Conservation (phyloP, 2,888 invertebrate species). For the Atrina japonica region DNA sequence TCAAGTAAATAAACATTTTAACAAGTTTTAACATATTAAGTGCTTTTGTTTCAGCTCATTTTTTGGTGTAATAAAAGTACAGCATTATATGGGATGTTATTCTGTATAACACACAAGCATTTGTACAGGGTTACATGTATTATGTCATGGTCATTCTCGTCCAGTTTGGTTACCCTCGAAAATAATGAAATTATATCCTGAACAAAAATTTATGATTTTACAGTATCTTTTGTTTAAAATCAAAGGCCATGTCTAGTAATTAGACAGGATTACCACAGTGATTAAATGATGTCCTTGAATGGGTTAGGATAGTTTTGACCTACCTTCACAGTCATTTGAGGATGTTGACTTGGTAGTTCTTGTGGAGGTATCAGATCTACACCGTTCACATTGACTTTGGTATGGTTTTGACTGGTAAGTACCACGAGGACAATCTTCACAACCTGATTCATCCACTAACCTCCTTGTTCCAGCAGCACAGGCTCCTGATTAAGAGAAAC, state of each 20-base stretch:
- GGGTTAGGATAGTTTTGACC: conserved; percentile 1
- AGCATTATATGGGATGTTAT: no score
- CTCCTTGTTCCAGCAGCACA: conserved; percentile 57
- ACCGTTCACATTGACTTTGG: conserved; percentile 81
- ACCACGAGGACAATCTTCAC: conserved; percentile 86
- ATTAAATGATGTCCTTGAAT: neutral
- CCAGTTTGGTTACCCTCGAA: no score
- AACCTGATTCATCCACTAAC: conserved; percentile 78
- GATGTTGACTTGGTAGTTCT: conserved; percentile 36
- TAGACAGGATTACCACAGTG: neutral
- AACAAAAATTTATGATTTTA: no score
- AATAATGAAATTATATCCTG: no score
- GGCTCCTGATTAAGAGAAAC: conserved; percentile 42
- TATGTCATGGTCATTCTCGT: no score
- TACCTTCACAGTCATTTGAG: conserved; percentile 51
- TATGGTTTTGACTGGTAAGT: conserved; percentile 75
- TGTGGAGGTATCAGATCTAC: conserved; percentile 27
- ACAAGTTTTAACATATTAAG: no score
- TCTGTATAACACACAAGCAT: no score
- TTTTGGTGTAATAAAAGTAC: no score
- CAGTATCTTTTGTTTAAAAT: neutral
- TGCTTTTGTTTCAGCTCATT: no score
- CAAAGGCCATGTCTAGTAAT: neutral
- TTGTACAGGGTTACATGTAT: no score
- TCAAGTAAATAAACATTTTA: no score